Conservation (phyloP, 2,888 invertebrate species). For the Aleiodes leptofemur region DNA sequence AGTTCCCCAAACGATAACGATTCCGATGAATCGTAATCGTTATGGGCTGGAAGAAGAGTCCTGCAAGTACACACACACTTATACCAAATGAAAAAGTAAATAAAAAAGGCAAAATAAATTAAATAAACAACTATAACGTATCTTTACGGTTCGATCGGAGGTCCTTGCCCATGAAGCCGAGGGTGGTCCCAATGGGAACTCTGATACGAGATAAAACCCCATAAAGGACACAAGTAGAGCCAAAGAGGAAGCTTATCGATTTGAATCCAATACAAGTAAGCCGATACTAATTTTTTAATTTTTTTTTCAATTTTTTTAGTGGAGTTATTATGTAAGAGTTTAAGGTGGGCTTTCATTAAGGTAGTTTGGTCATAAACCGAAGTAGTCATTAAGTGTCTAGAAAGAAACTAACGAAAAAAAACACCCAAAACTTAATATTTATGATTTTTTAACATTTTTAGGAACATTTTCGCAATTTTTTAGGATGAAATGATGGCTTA, state of each 20-base stretch:
- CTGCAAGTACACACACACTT: conserved; percentile 36
- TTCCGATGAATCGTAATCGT: conserved; percentile 61
- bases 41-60: conserved; percentile 52
- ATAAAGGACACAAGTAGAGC: conserved; percentile 35
- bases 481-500: too few species aligned
- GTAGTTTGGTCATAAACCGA: too few species aligned
- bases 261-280: conserved; percentile 18
- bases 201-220: conserved; percentile 60
- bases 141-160: conserved; percentile 43
- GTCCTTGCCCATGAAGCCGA: conserved; percentile 45
- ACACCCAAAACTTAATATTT: too few species aligned
- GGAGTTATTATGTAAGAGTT: too few species aligned
- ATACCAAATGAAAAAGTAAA: conserved; percentile 7
- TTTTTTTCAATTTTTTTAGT: background rate
- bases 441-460: too few species aligned
- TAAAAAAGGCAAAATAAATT: background rate
- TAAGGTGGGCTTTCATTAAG: too few species aligned
- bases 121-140: conserved; percentile 34
- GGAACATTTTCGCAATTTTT: too few species aligned
- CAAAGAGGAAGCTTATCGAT: conserved; percentile 13
- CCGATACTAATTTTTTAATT: background rate
- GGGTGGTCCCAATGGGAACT: conserved; percentile 56
- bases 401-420: too few species aligned
- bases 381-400: too few species aligned
- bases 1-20: conserved; percentile 50